Evolutionary conservation across 2,888 invertebrate genomes (phyloP).

Genomic region (Phortica okadai): DNA sequence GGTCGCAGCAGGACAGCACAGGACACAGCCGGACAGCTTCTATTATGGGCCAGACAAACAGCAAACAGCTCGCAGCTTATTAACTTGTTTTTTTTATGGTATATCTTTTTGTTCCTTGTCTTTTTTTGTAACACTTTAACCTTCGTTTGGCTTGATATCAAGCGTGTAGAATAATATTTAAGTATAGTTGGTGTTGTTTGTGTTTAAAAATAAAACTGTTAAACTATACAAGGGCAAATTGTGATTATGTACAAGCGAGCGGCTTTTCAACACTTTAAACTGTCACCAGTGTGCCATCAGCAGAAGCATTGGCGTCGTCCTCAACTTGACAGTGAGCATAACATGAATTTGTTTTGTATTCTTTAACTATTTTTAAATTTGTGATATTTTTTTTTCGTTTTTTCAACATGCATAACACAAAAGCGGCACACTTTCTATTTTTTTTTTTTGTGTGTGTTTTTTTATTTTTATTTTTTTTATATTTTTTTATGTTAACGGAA

Average conservation of each 20-base stretch:
- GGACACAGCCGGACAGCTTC: not conserved
- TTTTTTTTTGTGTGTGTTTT: not conserved
- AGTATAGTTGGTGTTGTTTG: no score
- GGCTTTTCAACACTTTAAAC: not conserved
- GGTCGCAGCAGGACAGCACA: not conserved
- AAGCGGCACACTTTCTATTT: not conserved
- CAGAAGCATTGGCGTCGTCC: not conserved
- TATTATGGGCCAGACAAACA: not conserved
- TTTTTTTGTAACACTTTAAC: not conserved
- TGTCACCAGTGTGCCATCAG: not conserved
- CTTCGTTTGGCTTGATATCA: not conserved
- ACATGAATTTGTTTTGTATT: not conserved
- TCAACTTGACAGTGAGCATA: not conserved
- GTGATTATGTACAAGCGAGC: not conserved
- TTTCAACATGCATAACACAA: not conserved
- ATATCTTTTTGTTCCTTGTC: not conserved
- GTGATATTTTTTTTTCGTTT: not conserved
- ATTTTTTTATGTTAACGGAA: not conserved
- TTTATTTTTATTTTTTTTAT: not conserved
- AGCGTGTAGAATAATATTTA: no score
- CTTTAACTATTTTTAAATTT: not conserved
- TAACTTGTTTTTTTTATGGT: not conserved
- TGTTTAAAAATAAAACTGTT: not conserved
- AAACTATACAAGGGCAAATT: conserved; percentile 11
- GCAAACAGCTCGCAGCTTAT: not conserved